Conservation (phyloP, 2,797 vertebrate species). For the Poliocrania exsul region DNA sequence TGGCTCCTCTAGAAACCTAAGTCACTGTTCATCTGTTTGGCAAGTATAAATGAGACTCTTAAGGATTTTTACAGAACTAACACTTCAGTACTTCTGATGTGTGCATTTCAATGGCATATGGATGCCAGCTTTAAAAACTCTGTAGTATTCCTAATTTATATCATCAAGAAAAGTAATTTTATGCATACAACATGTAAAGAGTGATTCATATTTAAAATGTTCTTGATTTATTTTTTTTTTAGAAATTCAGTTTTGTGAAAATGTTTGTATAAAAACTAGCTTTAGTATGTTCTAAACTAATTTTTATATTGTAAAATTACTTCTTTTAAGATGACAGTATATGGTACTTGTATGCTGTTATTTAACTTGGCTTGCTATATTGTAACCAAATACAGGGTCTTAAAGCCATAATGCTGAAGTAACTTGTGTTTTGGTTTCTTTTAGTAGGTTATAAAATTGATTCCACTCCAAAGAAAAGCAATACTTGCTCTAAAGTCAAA, state of each 20-base stretch:
- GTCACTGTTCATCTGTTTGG: neutral
- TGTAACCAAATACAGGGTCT: slow-evolving; percentile 39
- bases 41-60: neutral
- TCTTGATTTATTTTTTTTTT: neutral
- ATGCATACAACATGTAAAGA: slow-evolving; percentile 32
- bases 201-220: slow-evolving; percentile 26
- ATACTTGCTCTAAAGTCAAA: neutral
- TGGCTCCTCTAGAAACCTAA: neutral
- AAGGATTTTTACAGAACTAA: neutral
- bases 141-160: slow-evolving; percentile 43
- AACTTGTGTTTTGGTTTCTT: neutral
- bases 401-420: slow-evolving; percentile 44
- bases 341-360: neutral
- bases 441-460: neutral
- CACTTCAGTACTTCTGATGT: neutral
- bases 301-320: slow-evolving; percentile 48
- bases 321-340: neutral
- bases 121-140: slow-evolving; percentile 22
- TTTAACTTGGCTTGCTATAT: slow-evolving; percentile 45
- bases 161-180: slow-evolving; percentile 22
- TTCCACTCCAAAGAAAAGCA: slow-evolving; percentile 18
- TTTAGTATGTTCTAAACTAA: slow-evolving; percentile 46
- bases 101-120: neutral
- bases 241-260: slow-evolving; percentile 60
- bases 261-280: slow-evolving; percentile 46